A percentile compares a stretch with the other conserved stretches of the same genome.
Conservation (phyloP, 2,797 vertebrate genomes). For the Hirundo rustica region DNA sequence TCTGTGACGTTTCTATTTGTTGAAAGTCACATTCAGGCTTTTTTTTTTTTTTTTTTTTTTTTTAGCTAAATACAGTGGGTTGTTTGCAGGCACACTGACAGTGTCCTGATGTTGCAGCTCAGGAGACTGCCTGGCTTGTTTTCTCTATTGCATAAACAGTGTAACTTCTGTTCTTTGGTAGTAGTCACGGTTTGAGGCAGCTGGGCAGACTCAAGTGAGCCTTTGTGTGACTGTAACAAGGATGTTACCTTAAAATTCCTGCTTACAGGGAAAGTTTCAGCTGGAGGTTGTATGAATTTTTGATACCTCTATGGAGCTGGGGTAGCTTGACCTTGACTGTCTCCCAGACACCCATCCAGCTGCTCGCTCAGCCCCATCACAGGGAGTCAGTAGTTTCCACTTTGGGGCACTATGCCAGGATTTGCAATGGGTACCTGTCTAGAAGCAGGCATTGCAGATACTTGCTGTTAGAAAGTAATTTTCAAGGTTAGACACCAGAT, state of each 20-base stretch:
- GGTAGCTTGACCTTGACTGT: neutral
- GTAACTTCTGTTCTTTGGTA: neutral
- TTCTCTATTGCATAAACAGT: neutral
- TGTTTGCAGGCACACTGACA: neutral
- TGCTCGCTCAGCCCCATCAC: neutral
- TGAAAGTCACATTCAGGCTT: neutral
- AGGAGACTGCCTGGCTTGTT: neutral
- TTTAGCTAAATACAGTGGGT: neutral
- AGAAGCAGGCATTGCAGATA: neutral
- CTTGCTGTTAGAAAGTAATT: neutral
- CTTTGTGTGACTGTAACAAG: neutral
- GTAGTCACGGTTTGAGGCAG: neutral
- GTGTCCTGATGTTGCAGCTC: neutral
- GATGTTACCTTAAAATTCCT: neutral
- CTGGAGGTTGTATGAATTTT: neutral
- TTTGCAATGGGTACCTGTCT: neutral
- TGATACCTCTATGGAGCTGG: neutral
- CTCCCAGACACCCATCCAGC: neutral
- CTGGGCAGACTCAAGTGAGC: neutral
- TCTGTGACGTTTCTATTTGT: neutral
- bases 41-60: neutral
- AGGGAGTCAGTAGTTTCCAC: neutral
- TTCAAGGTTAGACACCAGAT: neutral
- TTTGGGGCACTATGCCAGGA: neutral
- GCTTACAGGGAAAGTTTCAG: neutral